phyloP scores from a whole-genome alignment of 2,797 vertebrate species.

The Aratinga solstitialis region DNA sequence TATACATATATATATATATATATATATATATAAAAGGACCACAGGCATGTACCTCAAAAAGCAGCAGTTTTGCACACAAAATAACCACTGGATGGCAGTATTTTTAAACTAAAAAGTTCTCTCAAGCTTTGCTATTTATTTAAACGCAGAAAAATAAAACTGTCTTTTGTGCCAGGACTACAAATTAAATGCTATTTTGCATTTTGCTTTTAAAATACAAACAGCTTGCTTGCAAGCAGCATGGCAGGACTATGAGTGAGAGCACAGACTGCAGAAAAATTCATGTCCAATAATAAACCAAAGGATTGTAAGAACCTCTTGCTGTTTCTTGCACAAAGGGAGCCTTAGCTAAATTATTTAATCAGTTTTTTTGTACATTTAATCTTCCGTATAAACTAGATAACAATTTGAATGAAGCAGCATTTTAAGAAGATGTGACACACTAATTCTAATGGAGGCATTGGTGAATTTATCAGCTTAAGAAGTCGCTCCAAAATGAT shows the following conservation, averaged over 20 bases:
- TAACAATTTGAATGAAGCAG: conserved; percentile 13
- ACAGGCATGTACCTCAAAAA: neutral
- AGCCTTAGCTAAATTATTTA: conserved; percentile 28
- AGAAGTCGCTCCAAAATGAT: neutral
- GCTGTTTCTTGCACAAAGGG: conserved; percentile 10
- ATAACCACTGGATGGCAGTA: conserved; percentile 78
- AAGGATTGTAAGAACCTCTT: conserved; percentile 19
- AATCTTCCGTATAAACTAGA: conserved; percentile 42
- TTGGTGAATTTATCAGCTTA: neutral
- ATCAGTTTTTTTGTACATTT: conserved; percentile 15
- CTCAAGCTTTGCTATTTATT: neutral
- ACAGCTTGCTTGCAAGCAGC: conserved; percentile 18
- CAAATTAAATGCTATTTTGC: conserved; percentile 50
- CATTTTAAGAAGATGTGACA: conserved; percentile 9
- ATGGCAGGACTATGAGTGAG: conserved; percentile 23
- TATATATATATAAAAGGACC: neutral
- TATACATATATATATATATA: too few species aligned
- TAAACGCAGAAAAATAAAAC: neutral
- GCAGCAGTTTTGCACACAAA: neutral
- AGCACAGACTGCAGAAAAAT: conserved; percentile 39
- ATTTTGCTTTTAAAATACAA: conserved; percentile 45
- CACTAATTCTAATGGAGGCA: neutral
- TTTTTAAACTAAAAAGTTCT: conserved; percentile 67
- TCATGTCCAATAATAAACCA: conserved; percentile 45
- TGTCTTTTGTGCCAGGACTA: neutral